Evolutionary conservation across 2,797 vertebrate species (phyloP).

Genomic region (Artibeus jamaicensis): DNA sequence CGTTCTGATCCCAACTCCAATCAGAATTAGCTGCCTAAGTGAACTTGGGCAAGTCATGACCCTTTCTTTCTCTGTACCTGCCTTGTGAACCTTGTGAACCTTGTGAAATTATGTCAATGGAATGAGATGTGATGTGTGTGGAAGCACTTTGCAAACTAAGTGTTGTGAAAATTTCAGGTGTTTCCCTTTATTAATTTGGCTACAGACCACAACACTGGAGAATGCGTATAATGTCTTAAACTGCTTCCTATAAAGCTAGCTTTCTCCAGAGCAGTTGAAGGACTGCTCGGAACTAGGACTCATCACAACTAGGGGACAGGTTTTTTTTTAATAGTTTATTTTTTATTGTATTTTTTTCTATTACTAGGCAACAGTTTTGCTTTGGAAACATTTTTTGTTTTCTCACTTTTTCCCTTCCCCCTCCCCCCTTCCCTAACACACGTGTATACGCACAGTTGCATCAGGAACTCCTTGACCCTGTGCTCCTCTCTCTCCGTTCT

Average conservation of each 20-base stretch:
- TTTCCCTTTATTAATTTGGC: neutral
- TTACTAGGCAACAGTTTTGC: neutral
- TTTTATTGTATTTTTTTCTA: neutral
- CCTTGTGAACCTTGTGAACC: neutral
- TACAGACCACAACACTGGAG: neutral
- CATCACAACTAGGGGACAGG: no score
- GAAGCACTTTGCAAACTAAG: neutral
- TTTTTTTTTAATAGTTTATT: neutral
- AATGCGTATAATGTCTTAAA: neutral
- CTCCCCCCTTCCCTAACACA: fast-evolving
- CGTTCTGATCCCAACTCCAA: neutral
- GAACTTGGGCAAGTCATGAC: neutral
- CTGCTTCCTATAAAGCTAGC: neutral
- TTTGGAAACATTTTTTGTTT: neutral
- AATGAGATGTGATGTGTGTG: neutral
- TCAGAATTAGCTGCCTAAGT: neutral
- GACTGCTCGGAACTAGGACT: neutral
- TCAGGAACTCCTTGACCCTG: neutral
- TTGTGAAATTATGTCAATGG: neutral
- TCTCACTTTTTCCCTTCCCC: neutral
- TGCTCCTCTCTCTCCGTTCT: neutral
- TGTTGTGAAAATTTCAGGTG: neutral
- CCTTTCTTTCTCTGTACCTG: neutral
- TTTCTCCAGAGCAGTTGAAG: neutral
- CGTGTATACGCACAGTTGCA: neutral